Percentiles rank a stretch among this genome's conserved stretches.
Conservation (phyloP, 1,140 invertebrate genomes). For the Drosophila lowei region DNA sequence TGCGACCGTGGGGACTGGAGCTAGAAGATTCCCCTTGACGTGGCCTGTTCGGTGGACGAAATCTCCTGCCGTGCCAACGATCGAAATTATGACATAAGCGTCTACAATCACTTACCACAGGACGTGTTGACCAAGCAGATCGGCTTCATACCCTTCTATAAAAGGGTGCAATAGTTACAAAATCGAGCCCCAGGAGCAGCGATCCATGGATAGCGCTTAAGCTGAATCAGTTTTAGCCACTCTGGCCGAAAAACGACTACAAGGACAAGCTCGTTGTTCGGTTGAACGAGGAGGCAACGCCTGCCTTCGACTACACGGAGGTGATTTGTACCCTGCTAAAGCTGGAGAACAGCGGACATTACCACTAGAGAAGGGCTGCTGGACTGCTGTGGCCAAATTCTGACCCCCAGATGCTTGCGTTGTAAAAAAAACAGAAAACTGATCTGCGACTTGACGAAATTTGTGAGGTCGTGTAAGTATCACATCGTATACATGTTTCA, state of each 20-base stretch:
- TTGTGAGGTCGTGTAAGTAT: constrained; percentile 84
- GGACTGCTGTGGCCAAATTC: too few relatives aligned
- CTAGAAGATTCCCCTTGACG: constrained; percentile 98
- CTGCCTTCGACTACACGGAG: constrained; percentile 93
- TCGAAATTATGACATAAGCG: constrained; percentile 92
- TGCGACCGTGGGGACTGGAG: constrained; percentile 96
- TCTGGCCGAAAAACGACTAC: too few relatives aligned
- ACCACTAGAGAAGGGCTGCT: constrained; percentile 62
- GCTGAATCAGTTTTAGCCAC: too few relatives aligned
- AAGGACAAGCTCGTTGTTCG: too few relatives aligned
- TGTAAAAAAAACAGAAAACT: constrained; percentile 87
- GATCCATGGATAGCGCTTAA: constrained; percentile 84
- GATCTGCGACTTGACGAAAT: constrained; percentile 88
- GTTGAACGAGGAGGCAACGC: too few relatives aligned
- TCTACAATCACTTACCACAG: constrained; percentile 94
- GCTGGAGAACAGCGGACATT: constrained; percentile 88
- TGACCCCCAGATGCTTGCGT: constrained; percentile 84
- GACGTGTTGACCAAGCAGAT: constrained; percentile 96
- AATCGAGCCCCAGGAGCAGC: too few relatives aligned
- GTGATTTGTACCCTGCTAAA: constrained; percentile 90
- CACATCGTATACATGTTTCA: not conserved
- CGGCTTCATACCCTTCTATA: constrained; percentile 96
- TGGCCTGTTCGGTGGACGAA: constrained; percentile 96
- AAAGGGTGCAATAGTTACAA: too few relatives aligned
- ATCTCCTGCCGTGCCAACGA: constrained; percentile 91